Evolutionary conservation across 2,888 invertebrate species (phyloP), one percentile per base, ranked within the genome.

Genomic region (Copidosoma aretas): DNA sequence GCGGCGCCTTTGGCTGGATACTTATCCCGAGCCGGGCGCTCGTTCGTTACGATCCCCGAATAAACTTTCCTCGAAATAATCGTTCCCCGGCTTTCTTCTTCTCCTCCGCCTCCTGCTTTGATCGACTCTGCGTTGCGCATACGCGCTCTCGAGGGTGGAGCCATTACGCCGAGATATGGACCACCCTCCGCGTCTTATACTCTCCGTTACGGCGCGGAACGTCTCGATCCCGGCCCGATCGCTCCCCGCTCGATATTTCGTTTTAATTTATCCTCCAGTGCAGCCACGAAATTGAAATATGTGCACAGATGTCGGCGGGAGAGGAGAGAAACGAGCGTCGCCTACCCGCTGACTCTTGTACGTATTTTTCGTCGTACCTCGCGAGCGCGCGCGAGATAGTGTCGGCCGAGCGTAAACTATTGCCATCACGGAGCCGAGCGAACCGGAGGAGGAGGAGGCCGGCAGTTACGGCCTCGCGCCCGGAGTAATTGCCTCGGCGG

Each of bases 401-500:
- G 71, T 62, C 64, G 41, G n/a, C 32, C 5, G 52, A 60, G 68
- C 58, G 67, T 32, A 63, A 67, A 63, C 63, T 39, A 56, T 61
- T 63, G 64, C 67, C 64, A n/a, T n/a, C n/a, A 56, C 57, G 51
- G 60, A 61, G 24, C 19, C 46, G 25, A 46, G 51, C 46, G 39
- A 46, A 15, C 41, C 39, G 39, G 32, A 22, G 46, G n/a, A 32
- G 54, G 17, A 63, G 54, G 22, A 32, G 32, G 43, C 14, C 64
- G 63, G 56, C 63, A 67, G 59, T 60, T 49, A 64, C 51, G 60
- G 43, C 56, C 68, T 68, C 71, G 57, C 73, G 70, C 68, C 72
- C 73, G 73, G 77, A 82, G 77, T 81, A 80, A 82, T 82, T 82
- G 80, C 77, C 77, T 79, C 76, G 77, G 78, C 75, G 70, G 75